Evolutionary conservation across 2,797 vertebrate species (phyloP), one percentile per base, ranked within the genome.

Genomic region (Silurus aristotelis): DNA sequence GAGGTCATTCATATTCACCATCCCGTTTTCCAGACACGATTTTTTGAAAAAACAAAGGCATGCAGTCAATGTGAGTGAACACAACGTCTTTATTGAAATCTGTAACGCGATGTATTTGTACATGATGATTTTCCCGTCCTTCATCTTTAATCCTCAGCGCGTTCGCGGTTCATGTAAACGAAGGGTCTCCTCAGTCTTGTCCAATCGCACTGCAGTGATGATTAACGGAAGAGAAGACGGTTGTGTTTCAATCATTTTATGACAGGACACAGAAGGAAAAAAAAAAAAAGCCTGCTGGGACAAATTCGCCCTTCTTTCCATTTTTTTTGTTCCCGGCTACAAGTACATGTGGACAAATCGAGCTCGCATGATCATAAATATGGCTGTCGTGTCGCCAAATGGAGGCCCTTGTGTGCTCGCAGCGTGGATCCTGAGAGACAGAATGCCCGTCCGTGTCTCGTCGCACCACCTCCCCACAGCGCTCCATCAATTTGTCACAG

Each of bases 351-450:
- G 85, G 86, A 93, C 91, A 92, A 92, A 91, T 84, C 87, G 89
- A 87, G 91, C 92, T 92, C 86, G 92, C 93, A 89, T 76, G 79
- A 89, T 91, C 92, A 93, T 93, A 94, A 94, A 92, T 93, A 92
- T 87, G 86, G 89, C 87, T 90, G 91, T 90, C 89, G 85, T 83
- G 87, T 89, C 90, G 89, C 88, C 90, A 93, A 92, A 92, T 91
- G 91, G 91, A 92, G 89, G 87, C 70, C 89, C 92, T 92, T 93
- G 92, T 93, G 92, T 92, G 90, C 91, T 90, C 82, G 88, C 86
- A 67, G 76, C 77, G 80, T 91, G 92, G 89, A 76, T 84, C 91
- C 64, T 85, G 85, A 86, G 90, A 88, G 91, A 91, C 89, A 68
- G 82, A 89, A 87, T 91, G 89, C 89, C 90, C 90, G 90, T 92